phyloP scores from a whole-genome alignment of 2,888 invertebrate genomes.

The Hemistola chrysoprasaria region DNA sequence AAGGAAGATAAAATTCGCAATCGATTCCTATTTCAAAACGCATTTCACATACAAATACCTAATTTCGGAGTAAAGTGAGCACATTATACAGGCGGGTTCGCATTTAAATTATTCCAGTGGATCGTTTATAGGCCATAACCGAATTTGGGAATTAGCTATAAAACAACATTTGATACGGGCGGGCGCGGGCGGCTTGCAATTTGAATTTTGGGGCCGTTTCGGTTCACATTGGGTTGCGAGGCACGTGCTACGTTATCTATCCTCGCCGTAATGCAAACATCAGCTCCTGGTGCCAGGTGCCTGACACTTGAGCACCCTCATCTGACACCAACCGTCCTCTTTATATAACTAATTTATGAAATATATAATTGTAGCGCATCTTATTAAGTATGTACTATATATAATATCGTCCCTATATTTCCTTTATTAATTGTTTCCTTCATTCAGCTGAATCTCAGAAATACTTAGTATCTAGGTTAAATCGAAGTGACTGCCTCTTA shows the following conservation, averaged over 20 bases:
- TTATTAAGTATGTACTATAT: too few relatives aligned
- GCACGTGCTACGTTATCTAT: constrained; percentile 67
- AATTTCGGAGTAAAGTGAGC: constrained; percentile 79
- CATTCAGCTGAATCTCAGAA: too few relatives aligned
- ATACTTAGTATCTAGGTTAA: too few relatives aligned
- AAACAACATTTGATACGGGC: constrained; percentile 82
- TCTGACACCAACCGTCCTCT: constrained; percentile 2
- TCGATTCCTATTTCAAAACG: constrained; percentile 77
- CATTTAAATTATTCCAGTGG: constrained; percentile 82
- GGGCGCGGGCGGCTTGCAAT: constrained; percentile 78
- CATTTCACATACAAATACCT: constrained; percentile 82
- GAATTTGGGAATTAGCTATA: constrained; percentile 83
- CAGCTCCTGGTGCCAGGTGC: constrained; percentile 26
- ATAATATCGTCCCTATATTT: too few relatives aligned
- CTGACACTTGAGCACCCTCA: constrained; percentile 21
- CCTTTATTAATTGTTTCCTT: too few relatives aligned
- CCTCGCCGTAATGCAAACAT: constrained; percentile 38
- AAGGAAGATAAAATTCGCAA: constrained; percentile 66
- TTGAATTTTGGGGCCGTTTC: constrained; percentile 77
- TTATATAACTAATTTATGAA: constrained; percentile 4
- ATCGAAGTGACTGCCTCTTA: too few relatives aligned
- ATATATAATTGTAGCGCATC: not conserved
- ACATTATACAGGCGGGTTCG: constrained; percentile 80
- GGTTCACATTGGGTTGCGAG: constrained; percentile 72
- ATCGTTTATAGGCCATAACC: constrained; percentile 83